Conservation (phyloP, 2,113 vertebrate genomes). For the Pseudonaja textilis region DNA sequence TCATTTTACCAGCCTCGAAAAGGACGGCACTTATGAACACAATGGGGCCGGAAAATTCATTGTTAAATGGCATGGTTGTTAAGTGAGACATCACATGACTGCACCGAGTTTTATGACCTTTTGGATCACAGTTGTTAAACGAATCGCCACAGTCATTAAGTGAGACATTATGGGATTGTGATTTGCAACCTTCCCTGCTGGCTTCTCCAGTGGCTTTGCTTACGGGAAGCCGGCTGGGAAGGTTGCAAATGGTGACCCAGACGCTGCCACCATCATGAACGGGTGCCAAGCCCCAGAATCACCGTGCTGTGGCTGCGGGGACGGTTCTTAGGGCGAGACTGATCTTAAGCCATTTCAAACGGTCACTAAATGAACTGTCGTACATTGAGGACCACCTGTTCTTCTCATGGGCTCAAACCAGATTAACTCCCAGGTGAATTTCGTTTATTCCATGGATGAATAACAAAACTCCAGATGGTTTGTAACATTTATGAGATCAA, state of each 20-base stretch:
- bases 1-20: background rate
- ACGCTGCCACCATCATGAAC: background rate
- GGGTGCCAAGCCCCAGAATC: background rate
- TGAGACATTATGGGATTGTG: background rate
- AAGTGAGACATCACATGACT: background rate
- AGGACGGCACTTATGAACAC: background rate
- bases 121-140: background rate
- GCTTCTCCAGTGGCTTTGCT: background rate
- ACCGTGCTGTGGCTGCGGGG: background rate
- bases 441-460: background rate
- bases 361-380: background rate
- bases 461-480: background rate
- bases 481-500: background rate
- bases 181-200: background rate
- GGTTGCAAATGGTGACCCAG: background rate
- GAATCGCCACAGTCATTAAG: background rate
- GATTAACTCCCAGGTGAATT: background rate
- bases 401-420: background rate
- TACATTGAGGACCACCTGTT: background rate
- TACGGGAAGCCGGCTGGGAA: background rate
- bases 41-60: background rate
- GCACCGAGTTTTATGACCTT: background rate
- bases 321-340: background rate
- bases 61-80: background rate
- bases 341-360: background rate